phyloP scores from a whole-genome alignment of 2,888 invertebrate species.

The Cataglyphis altisquamis region DNA sequence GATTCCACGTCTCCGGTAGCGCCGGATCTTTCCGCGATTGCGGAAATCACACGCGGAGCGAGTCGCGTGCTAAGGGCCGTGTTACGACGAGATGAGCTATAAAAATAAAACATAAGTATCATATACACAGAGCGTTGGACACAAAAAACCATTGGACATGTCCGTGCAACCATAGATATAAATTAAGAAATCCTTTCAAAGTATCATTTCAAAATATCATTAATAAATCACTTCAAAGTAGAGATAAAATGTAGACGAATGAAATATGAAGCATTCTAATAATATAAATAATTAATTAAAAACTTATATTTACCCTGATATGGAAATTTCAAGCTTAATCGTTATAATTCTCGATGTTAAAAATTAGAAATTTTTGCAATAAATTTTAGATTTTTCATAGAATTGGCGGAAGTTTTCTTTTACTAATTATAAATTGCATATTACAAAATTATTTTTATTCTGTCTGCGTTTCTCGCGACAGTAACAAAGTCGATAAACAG shows the following conservation, averaged over 20 bases:
- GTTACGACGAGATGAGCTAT: neutral
- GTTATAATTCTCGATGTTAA: neutral
- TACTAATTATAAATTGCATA: neutral
- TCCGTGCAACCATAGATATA: neutral
- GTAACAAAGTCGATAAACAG: slow-evolving; percentile 10
- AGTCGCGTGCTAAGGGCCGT: slow-evolving; percentile 41
- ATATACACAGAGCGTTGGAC: neutral
- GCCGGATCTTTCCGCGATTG: slow-evolving; percentile 27
- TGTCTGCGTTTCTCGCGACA: neutral
- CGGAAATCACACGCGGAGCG: slow-evolving; percentile 34
- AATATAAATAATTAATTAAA: neutral
- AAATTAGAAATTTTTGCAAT: neutral
- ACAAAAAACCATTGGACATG: neutral
- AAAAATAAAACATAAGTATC: neutral
- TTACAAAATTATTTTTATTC: slow-evolving; percentile 1
- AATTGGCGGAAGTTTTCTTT: neutral
- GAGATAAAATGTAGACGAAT: neutral
- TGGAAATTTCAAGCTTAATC: neutral
- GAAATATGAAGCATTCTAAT: neutral
- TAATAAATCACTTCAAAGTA: neutral
- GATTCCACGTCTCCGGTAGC: slow-evolving; percentile 17
- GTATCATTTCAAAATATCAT: neutral
- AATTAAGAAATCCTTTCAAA: neutral
- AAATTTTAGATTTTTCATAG: neutral
- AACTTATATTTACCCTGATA: neutral